phyloP scores from a whole-genome alignment of 1,140 invertebrate species.

The Drosophila repleta region DNA sequence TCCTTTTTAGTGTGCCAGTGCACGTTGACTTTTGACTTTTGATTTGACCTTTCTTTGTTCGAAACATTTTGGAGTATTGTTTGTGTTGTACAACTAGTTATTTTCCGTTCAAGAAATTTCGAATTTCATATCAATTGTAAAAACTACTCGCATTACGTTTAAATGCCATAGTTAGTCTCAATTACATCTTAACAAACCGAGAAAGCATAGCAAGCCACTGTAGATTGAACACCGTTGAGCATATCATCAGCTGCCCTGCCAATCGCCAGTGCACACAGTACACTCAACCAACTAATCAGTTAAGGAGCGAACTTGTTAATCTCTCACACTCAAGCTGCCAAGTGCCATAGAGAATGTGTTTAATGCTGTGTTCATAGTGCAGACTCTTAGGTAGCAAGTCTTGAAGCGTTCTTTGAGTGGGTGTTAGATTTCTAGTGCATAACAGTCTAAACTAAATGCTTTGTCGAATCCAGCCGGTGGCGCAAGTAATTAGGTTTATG shows the following conservation, averaged over 20 bases:
- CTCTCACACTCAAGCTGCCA: slow-evolving; percentile 41
- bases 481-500: slow-evolving; percentile 22
- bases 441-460: slow-evolving; percentile 44
- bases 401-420: slow-evolving; percentile 40
- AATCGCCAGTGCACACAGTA: slow-evolving; percentile 17
- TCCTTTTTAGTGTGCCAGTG: slow-evolving; percentile 62
- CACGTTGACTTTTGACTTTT: slow-evolving; percentile 51
- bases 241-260: slow-evolving; percentile 21
- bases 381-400: slow-evolving; percentile 40
- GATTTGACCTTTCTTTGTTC: slow-evolving; percentile 26
- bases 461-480: slow-evolving; percentile 37
- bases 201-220: slow-evolving; percentile 46
- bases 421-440: slow-evolving; percentile 48
- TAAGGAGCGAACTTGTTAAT: slow-evolving; percentile 37
- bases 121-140: neutral
- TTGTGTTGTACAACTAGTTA: slow-evolving; percentile 49
- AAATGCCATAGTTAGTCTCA: neutral
- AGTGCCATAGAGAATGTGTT: neutral
- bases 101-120: slow-evolving; percentile 6
- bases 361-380: slow-evolving; percentile 3
- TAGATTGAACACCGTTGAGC: slow-evolving; percentile 14
- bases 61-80: slow-evolving; percentile 16
- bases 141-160: slow-evolving; percentile 10
- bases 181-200: slow-evolving; percentile 25
- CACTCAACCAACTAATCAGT: neutral